A percentile compares a stretch with the other conserved stretches of the same genome.
Conservation (phyloP, 2,113 vertebrate genomes). For the Setophaga coronata region DNA sequence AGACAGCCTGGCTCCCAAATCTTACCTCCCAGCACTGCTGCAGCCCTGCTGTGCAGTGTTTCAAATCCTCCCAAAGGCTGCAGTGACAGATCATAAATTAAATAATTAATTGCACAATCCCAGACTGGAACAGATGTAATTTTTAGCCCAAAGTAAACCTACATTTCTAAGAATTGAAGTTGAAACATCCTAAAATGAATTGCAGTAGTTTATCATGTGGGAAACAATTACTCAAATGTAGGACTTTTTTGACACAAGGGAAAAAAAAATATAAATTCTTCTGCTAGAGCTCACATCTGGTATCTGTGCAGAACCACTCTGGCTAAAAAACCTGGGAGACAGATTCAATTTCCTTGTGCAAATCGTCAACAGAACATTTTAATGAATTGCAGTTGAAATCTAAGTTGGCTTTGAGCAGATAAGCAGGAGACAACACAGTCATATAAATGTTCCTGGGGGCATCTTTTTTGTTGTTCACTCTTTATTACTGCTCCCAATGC, state of each 20-base stretch:
- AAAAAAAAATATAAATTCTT: neutral
- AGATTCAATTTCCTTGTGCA: neutral
- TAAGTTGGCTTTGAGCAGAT: neutral
- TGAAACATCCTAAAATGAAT: neutral
- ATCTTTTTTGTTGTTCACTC: neutral
- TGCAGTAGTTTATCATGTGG: neutral
- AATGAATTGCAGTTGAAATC: neutral
- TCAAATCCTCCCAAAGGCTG: neutral
- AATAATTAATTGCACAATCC: neutral
- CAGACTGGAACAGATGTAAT: neutral
- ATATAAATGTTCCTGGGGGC: neutral
- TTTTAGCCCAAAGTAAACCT: neutral
- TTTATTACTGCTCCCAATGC: neutral
- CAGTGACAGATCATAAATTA: neutral
- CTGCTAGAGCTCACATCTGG: neutral
- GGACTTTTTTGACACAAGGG: neutral
- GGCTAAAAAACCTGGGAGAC: neutral
- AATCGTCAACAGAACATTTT: neutral
- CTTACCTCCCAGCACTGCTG: neutral
- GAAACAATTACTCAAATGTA: neutral
- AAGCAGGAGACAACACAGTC: neutral
- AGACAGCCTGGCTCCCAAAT: neutral
- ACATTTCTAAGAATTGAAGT: neutral
- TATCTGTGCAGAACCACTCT: constrained; percentile 1
- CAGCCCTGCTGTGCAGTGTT: neutral